phyloP scores from a whole-genome alignment of 2,113 vertebrate species.

The Haemorhous mexicanus region DNA sequence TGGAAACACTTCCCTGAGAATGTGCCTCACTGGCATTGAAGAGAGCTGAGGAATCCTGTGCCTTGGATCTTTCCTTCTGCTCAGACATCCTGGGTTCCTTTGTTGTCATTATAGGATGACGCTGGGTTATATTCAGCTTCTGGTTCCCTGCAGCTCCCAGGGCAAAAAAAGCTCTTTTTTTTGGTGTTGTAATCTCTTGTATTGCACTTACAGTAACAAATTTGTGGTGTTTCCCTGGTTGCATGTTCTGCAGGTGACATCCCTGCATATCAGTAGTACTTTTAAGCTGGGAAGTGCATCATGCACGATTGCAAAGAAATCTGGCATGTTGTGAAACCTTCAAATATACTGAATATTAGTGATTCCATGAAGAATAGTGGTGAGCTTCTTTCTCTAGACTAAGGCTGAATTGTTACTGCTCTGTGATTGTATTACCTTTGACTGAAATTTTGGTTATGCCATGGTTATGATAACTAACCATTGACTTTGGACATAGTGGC shows the following conservation, averaged over 20 bases:
- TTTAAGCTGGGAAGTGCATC: neutral
- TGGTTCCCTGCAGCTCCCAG: neutral
- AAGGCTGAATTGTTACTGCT: neutral
- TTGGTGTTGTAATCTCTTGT: neutral
- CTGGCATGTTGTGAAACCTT: neutral
- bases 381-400: neutral
- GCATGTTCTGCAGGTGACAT: neutral
- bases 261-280: accelerated
- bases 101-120: neutral
- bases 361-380: neutral
- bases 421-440: neutral
- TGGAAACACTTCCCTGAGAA: neutral
- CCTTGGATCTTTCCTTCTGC: neutral
- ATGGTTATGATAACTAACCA: neutral
- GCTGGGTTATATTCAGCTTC: neutral
- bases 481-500: neutral
- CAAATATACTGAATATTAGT: neutral
- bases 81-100: neutral
- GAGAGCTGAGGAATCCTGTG: neutral
- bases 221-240: neutral
- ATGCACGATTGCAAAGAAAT: neutral
- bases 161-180: neutral
- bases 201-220: neutral
- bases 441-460: neutral
- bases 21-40: accelerated